Evolutionary conservation across 2,113 vertebrate species (phyloP), one percentile per base, ranked within the genome.

Genomic region (Ammodytes marinus): DNA sequence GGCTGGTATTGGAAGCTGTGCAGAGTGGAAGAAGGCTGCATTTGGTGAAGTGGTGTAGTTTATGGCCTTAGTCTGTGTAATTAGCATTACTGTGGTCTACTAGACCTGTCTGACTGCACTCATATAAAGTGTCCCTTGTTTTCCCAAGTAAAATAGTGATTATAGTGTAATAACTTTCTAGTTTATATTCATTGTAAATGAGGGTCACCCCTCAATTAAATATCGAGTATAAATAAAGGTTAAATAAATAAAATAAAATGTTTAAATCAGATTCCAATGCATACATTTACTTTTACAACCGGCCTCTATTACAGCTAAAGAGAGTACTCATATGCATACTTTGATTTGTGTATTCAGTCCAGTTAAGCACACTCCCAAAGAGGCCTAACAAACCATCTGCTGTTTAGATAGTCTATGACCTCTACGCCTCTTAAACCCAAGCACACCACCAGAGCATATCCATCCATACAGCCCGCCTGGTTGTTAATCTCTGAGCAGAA

Each of bases 341-440:
- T 43, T 57, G 50, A 81, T 80, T 77, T 70, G 86, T 80, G 70
- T 68, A 79, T 89, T 82, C 52, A 67, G n/a, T 72, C 66, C 60
- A 82, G 81, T 75, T 87, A 73, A 84, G 65, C 72, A 71, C 17
- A 55, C 54, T 89, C 87, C 91, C 90, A 75, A 75, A 74, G 88
- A 89, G 88, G 79, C 82, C 72, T 76, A 74, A 84, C 81, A 79
- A 90, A 87, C 91, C 91, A 93, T 94, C 92, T 94, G 90, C 89
- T 94, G 86, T 93, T 94, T 94, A 68, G 86, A 91, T 92, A 94
- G 83, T 87, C 90, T 90, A 79, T 94, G 87, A 92, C 88, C 93
- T 88, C 74, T 68, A 65, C 79, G 73, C 71, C 85, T 90, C 84
- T 81, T 61, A 82, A 83, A 83, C 77, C 85, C 75, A 75, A 59